Evolutionary conservation across 2,888 invertebrate genomes (phyloP).

Genomic region (Sclerodermus sp.): DNA sequence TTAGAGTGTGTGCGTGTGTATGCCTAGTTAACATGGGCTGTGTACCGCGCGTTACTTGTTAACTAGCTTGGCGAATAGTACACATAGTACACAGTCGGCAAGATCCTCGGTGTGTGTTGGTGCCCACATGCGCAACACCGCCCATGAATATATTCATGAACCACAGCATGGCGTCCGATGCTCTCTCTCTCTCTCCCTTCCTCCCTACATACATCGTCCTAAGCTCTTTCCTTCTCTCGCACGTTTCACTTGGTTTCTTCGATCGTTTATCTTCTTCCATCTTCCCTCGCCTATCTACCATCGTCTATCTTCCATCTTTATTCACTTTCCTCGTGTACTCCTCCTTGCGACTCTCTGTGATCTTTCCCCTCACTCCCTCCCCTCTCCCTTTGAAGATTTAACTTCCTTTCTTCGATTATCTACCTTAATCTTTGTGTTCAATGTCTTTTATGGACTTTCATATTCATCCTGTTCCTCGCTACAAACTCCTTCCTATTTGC

Average conservation of each 20-base stretch:
- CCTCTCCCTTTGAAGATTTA: background rate
- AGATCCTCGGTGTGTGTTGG: too few species aligned
- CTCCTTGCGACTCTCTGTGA: conserved; percentile 3
- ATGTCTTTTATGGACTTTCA: background rate
- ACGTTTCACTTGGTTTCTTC: conserved; percentile 3
- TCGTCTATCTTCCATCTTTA: conserved; percentile 10
- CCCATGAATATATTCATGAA: conserved; percentile 40
- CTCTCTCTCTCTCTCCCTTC: background rate
- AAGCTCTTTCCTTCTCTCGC: conserved; percentile 9
- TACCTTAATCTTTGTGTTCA: background rate
- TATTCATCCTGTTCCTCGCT: too few species aligned
- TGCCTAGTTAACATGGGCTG: too few species aligned
- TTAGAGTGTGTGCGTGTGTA: too few species aligned
- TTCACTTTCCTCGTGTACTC: background rate
- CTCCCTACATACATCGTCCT: conserved; percentile 5
- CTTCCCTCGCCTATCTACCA: conserved; percentile 2
- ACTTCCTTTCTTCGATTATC: background rate
- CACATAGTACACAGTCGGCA: background rate
- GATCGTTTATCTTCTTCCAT: conserved; percentile 2
- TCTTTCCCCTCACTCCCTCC: background rate
- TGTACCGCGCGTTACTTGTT: conserved; percentile 24
- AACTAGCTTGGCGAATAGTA: conserved; percentile 15
- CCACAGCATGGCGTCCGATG: conserved; percentile 26
- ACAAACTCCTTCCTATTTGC: too few species aligned
- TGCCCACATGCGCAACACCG: conserved; percentile 13